Percentiles rank a stretch among this genome's conserved stretches.
Conservation (phyloP, 2,888 invertebrate species). For the Macrosoma leucophasiata region DNA sequence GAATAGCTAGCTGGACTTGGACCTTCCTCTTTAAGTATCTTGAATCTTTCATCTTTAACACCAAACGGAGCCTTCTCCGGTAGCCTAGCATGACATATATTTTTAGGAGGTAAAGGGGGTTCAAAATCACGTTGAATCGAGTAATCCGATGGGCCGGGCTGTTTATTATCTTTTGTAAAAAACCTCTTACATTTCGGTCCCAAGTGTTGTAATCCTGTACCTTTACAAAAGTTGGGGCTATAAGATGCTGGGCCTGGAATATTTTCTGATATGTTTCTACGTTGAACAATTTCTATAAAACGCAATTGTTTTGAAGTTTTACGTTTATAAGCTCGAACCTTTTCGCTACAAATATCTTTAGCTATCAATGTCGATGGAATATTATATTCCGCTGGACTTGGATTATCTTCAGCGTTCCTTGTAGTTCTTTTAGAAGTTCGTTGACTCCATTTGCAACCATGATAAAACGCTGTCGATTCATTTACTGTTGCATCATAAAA, state of each 20-base stretch:
- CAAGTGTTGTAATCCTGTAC: conserved; percentile 32
- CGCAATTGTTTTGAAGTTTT: conserved; percentile 50
- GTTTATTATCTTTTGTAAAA: conserved; percentile 25
- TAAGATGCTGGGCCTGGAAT: conserved; percentile 52
- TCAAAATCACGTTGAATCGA: conserved; percentile 49
- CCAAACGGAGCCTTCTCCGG: conserved; percentile 48
- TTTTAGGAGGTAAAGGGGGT: conserved; percentile 27
- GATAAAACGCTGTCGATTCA: conserved; percentile 48
- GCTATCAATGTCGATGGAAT: conserved; percentile 30
- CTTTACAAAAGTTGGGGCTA: conserved; percentile 36
- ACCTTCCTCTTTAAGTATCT: conserved; percentile 34
- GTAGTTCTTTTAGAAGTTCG: conserved; percentile 37
- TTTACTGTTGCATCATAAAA: conserved; percentile 47
- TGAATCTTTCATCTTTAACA: conserved; percentile 45
- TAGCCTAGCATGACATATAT: conserved; percentile 37
- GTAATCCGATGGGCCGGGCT: conserved; percentile 52
- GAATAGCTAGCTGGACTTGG: conserved; percentile 52
- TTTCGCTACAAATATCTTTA: conserved; percentile 43
- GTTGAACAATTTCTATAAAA: conserved; percentile 52
- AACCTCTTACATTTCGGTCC: conserved; percentile 48
- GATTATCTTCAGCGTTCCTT: conserved; percentile 29
- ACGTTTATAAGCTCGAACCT: conserved; percentile 39
- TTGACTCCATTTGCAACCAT: conserved; percentile 62
- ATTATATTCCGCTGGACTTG: conserved; percentile 54
- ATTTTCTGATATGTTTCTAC: conserved; percentile 39